These are phyloP conservation scores for Aphyosemion australe DNA, from an alignment of 2,113 vertebrate genomes.

Conservation along the genomic window DNA sequence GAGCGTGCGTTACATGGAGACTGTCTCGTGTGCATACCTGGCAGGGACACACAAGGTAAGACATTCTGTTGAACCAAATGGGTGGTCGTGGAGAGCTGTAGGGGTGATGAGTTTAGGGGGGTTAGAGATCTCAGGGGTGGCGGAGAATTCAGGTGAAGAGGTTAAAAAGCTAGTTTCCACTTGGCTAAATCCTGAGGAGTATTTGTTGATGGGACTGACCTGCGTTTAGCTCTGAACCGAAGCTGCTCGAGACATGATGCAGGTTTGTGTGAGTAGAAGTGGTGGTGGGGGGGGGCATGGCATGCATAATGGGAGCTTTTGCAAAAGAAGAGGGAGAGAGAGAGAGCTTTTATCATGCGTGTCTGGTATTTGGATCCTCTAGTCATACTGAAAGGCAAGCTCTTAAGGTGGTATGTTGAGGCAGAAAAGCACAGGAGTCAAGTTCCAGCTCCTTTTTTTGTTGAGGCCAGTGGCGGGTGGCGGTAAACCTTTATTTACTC, in stretches of 20 bases:
- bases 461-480: slow-evolving; percentile 33
- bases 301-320: slow-evolving; percentile 32
- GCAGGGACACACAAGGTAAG: slow-evolving; percentile 58
- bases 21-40: slow-evolving; percentile 44
- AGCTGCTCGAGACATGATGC: slow-evolving; percentile 40
- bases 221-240: slow-evolving; percentile 30
- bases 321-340: slow-evolving; percentile 37
- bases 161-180: slow-evolving; percentile 40
- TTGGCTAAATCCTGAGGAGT: slow-evolving; percentile 33
- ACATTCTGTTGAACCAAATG: slow-evolving; percentile 33
- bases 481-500: slow-evolving; percentile 24
- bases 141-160: slow-evolving; percentile 18
- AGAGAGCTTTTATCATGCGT: slow-evolving; percentile 65
- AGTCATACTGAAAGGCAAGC: slow-evolving; percentile 57
- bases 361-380: slow-evolving; percentile 61
- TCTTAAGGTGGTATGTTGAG: slow-evolving; percentile 39
- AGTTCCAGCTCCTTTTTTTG: slow-evolving; percentile 53
- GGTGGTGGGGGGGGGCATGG: slow-evolving; percentile 15
- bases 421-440: slow-evolving; percentile 36
- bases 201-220: slow-evolving; percentile 41
- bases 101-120: slow-evolving; percentile 15
- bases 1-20: slow-evolving; percentile 7
- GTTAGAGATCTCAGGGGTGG: slow-evolving; percentile 12
- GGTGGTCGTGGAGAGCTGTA: slow-evolving; percentile 19
- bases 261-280: slow-evolving; percentile 30